A percentile compares a stretch with the other conserved stretches of the same genome.
Conservation (phyloP, 2,888 invertebrate genomes). For the Neoascia interrupta region DNA sequence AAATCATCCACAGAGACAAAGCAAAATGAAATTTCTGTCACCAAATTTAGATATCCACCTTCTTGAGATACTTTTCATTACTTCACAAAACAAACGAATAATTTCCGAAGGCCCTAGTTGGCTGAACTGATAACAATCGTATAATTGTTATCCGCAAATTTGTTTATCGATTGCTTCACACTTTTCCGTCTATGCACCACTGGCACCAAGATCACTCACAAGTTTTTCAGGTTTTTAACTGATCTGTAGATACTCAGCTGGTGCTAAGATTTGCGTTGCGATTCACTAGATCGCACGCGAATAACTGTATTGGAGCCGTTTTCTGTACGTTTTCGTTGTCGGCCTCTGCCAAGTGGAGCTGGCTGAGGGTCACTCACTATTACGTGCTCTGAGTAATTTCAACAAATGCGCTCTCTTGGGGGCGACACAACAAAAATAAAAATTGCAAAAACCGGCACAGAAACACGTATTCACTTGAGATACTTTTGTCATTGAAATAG, state of each 20-base stretch:
- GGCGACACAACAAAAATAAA: background rate
- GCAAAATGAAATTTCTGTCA: slow-evolving; percentile 4
- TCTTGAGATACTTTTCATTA: slow-evolving; percentile 9
- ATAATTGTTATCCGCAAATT: slow-evolving; percentile 18
- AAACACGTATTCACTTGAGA: background rate
- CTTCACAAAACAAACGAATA: background rate
- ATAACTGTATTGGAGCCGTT: slow-evolving; percentile 34
- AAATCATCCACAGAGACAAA: slow-evolving; percentile 28
- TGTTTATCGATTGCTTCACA: slow-evolving; percentile 8
- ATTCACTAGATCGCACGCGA: slow-evolving; percentile 39
- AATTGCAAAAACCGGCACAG: slow-evolving; percentile 13
- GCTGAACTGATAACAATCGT: slow-evolving; percentile 16
- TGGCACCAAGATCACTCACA: too few relatives aligned
- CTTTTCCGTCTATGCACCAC: background rate
- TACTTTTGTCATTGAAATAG: slow-evolving; percentile 5
- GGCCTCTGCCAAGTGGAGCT: slow-evolving; percentile 30
- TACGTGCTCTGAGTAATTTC: slow-evolving; percentile 18
- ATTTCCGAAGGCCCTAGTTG: too few relatives aligned
- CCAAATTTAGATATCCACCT: slow-evolving; percentile 38
- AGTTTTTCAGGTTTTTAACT: slow-evolving; percentile 1
- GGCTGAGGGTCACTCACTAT: too few relatives aligned
- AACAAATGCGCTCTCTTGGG: slow-evolving; percentile 23
- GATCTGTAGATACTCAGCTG: background rate
- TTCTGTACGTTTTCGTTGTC: background rate
- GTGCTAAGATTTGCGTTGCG: slow-evolving; percentile 30